Percentiles rank a stretch among this genome's conserved stretches.
Conservation (phyloP, 2,797 vertebrate genomes). For the Orestias chungarensis region DNA sequence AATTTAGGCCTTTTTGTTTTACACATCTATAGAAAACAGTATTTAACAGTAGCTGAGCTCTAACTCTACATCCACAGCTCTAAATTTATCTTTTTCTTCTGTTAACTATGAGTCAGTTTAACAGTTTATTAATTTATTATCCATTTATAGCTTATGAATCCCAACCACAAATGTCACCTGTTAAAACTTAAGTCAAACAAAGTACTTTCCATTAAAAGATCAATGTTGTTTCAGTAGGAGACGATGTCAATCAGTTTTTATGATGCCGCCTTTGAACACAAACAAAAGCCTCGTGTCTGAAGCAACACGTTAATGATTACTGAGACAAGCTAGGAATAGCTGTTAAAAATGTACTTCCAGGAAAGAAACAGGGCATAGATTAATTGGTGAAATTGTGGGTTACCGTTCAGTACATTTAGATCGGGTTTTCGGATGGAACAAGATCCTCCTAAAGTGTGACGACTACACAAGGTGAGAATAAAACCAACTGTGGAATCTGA, state of each 20-base stretch:
- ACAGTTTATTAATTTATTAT: background rate
- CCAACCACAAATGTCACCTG: background rate
- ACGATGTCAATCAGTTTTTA: background rate
- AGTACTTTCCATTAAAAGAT: background rate
- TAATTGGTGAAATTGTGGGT: background rate
- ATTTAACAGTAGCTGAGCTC: background rate
- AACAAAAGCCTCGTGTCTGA: background rate
- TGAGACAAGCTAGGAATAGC: background rate
- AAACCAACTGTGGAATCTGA: background rate
- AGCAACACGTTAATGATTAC: constrained; percentile 11
- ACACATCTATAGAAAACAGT: background rate
- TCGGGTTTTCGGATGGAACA: background rate
- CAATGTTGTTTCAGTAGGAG: background rate
- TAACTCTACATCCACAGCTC: background rate
- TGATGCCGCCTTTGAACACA: background rate
- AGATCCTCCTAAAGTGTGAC: background rate
- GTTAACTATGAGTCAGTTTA: background rate
- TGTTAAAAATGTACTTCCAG: background rate
- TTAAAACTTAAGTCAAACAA: background rate
- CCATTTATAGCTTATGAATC: background rate
- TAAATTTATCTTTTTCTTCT: background rate
- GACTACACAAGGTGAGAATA: background rate
- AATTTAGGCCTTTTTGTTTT: background rate
- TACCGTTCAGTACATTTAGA: background rate
- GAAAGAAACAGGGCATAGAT: background rate